Evolutionary conservation across 1,140 invertebrate species (phyloP).

Genomic region (Mactra quadrangularis): DNA sequence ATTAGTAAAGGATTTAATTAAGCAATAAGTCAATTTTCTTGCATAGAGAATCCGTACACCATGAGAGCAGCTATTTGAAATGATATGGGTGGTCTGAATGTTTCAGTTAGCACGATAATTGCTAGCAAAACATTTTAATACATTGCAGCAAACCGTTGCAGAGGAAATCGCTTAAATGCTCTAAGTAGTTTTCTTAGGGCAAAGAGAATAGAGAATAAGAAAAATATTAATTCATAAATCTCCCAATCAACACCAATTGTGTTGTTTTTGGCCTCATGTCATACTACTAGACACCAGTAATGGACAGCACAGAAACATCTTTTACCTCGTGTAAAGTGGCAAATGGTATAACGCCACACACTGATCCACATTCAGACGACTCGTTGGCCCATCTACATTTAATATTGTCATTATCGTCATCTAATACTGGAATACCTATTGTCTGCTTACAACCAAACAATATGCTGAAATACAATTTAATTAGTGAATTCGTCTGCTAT

Average conservation of each 20-base stretch:
- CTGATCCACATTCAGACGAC: constrained; percentile 4
- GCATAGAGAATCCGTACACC: no score
- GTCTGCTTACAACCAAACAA: constrained; percentile 10
- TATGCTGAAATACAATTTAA: constrained; percentile 19
- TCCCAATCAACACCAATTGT: neutral
- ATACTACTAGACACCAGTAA: no score
- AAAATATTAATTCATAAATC: neutral
- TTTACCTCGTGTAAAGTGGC: neutral
- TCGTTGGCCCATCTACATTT: constrained; percentile 23
- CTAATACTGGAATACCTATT: neutral
- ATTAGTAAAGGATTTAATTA: no score
- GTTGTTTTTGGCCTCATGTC: no score
- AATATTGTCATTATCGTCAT: constrained; percentile 13
- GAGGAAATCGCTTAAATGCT: neutral
- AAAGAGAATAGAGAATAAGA: neutral
- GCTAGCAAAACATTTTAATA: no score
- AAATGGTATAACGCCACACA: constrained; percentile 5
- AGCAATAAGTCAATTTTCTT: no score
- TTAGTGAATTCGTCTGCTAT: neutral
- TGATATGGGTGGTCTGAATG: no score
- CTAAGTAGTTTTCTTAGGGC: neutral
- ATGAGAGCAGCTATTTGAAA: no score
- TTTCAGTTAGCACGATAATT: no score
- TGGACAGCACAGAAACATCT: neutral
- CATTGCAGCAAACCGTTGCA: no score